Evolutionary conservation across 2,888 invertebrate genomes (phyloP).

Genomic region (Zonitis immaculata): DNA sequence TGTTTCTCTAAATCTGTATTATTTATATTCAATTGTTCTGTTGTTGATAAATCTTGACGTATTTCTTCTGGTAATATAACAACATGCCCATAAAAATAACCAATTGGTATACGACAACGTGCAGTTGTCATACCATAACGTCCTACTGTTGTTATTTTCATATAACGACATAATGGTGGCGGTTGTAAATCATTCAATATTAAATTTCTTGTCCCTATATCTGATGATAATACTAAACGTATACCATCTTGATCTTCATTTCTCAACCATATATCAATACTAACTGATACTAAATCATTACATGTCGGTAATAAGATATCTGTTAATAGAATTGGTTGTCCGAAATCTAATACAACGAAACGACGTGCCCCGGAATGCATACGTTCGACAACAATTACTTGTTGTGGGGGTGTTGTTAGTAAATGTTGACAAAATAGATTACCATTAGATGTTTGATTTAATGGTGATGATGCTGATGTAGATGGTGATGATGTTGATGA

Average conservation of each 20-base stretch:
- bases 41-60: constrained; percentile 46
- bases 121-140: constrained; percentile 88
- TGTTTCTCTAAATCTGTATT: constrained; percentile 53
- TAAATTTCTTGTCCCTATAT: constrained; percentile 81
- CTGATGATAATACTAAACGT: constrained; percentile 77
- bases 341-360: constrained; percentile 89
- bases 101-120: constrained; percentile 84
- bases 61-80: constrained; percentile 62
- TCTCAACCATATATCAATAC: constrained; percentile 85
- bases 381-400: constrained; percentile 81
- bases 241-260: constrained; percentile 83
- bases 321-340: constrained; percentile 77
- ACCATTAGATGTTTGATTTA: not conserved
- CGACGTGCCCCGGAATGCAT: constrained; percentile 93
- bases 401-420: constrained; percentile 74
- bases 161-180: constrained; percentile 80
- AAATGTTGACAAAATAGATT: constrained; percentile 46
- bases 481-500: constrained; percentile 3
- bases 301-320: constrained; percentile 80
- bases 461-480: constrained; percentile 2
- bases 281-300: constrained; percentile 75
- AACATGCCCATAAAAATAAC: constrained; percentile 90
- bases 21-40: constrained; percentile 33
- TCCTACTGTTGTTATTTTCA: constrained; percentile 90
- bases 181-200: constrained; percentile 87